phyloP scores from a whole-genome alignment of 2,888 invertebrate genomes.

The Anorthoa munda region DNA sequence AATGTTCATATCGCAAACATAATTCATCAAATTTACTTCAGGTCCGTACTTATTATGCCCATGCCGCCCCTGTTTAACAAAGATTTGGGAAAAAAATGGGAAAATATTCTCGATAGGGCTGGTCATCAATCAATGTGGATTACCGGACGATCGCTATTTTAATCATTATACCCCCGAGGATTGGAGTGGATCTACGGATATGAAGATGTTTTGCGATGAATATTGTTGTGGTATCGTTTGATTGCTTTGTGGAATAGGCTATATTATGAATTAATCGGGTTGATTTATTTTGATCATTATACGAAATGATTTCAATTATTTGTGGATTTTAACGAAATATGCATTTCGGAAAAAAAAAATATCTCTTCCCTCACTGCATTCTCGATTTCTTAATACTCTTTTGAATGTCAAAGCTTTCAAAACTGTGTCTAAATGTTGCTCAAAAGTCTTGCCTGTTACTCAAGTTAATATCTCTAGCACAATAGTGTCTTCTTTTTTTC shows the following conservation, averaged over 20 bases:
- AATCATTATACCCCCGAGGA: slow-evolving; percentile 82
- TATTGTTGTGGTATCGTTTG: slow-evolving; percentile 16
- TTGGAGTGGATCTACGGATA: slow-evolving; percentile 47
- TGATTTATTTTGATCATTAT: background rate
- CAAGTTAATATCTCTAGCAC: too few species aligned
- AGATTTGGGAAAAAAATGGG: slow-evolving; percentile 82
- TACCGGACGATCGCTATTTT: slow-evolving; percentile 79
- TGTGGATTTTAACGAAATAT: too few species aligned
- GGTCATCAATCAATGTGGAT: slow-evolving; percentile 87
- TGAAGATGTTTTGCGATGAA: slow-evolving; percentile 25
- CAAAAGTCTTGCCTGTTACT: too few species aligned
- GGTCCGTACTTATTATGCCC: slow-evolving; percentile 65
- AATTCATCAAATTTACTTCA: slow-evolving; percentile 63
- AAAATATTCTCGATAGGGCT: slow-evolving; percentile 76
- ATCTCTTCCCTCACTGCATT: too few species aligned
- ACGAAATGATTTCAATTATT: too few species aligned
- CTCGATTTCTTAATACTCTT: too few species aligned
- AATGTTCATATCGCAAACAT: slow-evolving; percentile 58
- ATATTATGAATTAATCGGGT: background rate
- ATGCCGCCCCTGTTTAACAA: slow-evolving; percentile 66
- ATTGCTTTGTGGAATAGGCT: background rate
- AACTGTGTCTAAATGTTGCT: too few species aligned
- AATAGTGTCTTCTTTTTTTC: too few species aligned
- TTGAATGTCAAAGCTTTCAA: too few species aligned
- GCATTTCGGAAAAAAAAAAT: too few species aligned